Evolutionary conservation across 2,797 vertebrate genomes (phyloP), one percentile per base, ranked within the genome.

Genomic region (Uromys caudimaculatus): DNA sequence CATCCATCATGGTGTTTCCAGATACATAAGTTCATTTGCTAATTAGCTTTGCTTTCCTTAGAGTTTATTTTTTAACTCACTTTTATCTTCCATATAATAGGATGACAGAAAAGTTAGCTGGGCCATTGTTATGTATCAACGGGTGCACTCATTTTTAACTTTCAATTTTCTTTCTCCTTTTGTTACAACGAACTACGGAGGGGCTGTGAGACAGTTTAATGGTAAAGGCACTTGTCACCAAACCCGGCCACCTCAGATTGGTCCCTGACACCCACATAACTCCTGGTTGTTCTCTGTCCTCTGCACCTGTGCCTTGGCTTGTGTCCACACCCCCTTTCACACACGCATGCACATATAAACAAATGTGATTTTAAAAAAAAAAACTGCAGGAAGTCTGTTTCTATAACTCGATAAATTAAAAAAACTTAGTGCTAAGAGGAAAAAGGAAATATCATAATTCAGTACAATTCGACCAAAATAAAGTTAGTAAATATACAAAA

Each of bases 21-120:
- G 64, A 67, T 90, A 71, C 13, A 9, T 85, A 54, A 77, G 75
- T 95, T 81, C 47, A n/a, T 81, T 9, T 56, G 50, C 13, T 71
- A 60, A 67, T 24, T 82, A 13, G 23, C 23, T 83, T 93, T 93
- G 58, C 32, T 95, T 82, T 88, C 78, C n/a, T 67, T 90, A 69
- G 58, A 56, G 69, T 41, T 91, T 81, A 85, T 91, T 96, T 96
- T 96, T 94, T 90, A 90, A 90, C 38, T 60, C 32, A 69, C 44
- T 56, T 91, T 97, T 84, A 23, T 67, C 86, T 93, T 89, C 21
- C 78, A 50, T 92, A 85, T 82, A 96, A 83, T 23, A 35, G 67
- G 73, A 92, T 17, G 12, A 58, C n/a, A 93, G 41, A 91, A 95
- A 92, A 56, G 11, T 85, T 81, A 93, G 23, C 44, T 29, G n/a